phyloP scores from a whole-genome alignment of 2,797 vertebrate species.

The Crocidura indochinensis region DNA sequence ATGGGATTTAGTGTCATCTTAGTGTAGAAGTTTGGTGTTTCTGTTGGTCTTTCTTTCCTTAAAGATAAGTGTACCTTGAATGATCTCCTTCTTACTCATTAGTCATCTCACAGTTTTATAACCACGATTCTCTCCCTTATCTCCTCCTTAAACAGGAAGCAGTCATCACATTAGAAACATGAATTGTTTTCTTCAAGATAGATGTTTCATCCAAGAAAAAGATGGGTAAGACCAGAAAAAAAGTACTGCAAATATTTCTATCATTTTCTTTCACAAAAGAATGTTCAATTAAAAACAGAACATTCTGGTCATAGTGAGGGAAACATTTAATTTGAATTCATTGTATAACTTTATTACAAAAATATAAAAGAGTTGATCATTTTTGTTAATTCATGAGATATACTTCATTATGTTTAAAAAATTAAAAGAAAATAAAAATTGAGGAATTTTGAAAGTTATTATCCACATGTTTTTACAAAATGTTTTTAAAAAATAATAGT shows the following conservation, averaged over 20 bases:
- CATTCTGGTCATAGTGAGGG: neutral
- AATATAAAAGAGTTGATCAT: neutral
- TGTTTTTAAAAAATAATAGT: neutral
- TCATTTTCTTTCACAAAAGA: neutral
- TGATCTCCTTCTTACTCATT: neutral
- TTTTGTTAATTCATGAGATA: too few relatives aligned
- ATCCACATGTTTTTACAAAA: neutral
- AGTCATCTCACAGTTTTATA: neutral
- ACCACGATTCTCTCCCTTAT: neutral
- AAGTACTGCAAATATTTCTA: neutral
- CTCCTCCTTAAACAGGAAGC: neutral
- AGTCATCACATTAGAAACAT: neutral
- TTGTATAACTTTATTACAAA: neutral
- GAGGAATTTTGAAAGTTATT: neutral
- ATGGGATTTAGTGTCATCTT: too few relatives aligned
- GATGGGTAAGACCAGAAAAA: neutral
- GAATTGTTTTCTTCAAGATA: neutral
- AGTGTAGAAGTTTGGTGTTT: too few relatives aligned
- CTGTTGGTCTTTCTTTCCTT: too few relatives aligned
- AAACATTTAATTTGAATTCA: neutral
- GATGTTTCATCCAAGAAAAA: too few relatives aligned
- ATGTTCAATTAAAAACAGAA: neutral
- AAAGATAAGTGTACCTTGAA: neutral
- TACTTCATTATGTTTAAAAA: neutral
- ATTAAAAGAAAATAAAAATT: constrained; percentile 30